phyloP scores from a whole-genome alignment of 2,888 invertebrate genomes.

The Branchellion lobata region DNA sequence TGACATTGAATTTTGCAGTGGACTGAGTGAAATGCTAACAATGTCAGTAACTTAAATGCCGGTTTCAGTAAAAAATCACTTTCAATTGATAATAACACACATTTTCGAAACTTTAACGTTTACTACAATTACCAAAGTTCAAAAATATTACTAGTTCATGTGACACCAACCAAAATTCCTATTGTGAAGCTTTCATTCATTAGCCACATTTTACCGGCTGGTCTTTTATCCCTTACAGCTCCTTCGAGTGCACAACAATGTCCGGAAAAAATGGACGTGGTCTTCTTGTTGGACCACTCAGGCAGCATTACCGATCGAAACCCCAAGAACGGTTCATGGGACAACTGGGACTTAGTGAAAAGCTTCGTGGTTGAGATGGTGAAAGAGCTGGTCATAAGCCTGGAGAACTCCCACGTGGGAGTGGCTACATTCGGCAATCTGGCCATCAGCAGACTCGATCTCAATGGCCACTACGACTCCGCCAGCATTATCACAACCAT shows the following conservation, averaged over 20 bases:
- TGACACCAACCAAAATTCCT: too few relatives aligned
- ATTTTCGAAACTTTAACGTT: too few relatives aligned
- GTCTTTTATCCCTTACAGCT: too few relatives aligned
- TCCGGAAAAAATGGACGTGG: constrained; percentile 44
- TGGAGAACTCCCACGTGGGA: constrained; percentile 44
- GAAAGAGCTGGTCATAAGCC: constrained; percentile 38
- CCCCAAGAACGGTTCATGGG: constrained; percentile 47
- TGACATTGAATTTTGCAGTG: too few relatives aligned
- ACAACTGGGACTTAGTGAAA: constrained; percentile 49
- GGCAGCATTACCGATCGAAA: constrained; percentile 49
- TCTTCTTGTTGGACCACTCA: constrained; percentile 50
- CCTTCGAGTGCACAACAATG: constrained; percentile 32
- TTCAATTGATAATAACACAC: too few relatives aligned
- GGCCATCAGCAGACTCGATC: constrained; percentile 36
- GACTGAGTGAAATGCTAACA: too few relatives aligned
- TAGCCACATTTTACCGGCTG: too few relatives aligned
- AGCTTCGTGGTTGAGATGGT: constrained; percentile 46
- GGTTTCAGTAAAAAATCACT: too few relatives aligned
- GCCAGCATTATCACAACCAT: constrained; percentile 41
- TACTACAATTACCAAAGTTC: too few relatives aligned
- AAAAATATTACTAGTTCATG: too few relatives aligned
- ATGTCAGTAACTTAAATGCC: too few relatives aligned
- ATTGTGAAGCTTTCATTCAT: too few relatives aligned
- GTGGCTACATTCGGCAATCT: constrained; percentile 47
- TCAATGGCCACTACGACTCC: constrained; percentile 39